phyloP scores from a whole-genome alignment of 1,140 invertebrate species.

The Drosophila paulistorum region DNA sequence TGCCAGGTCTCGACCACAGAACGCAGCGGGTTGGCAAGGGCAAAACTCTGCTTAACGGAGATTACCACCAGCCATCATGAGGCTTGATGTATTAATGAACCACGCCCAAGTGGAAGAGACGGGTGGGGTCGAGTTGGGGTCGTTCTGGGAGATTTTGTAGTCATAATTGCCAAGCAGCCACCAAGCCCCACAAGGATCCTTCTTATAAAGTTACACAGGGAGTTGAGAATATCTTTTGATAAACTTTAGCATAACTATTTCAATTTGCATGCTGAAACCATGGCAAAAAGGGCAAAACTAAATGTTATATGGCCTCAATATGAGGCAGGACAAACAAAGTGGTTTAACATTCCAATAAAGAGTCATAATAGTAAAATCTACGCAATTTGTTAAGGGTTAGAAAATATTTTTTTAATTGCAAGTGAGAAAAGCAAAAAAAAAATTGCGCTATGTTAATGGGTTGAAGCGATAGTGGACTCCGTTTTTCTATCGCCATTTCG shows the following conservation, averaged over 20 bases:
- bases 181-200: neutral
- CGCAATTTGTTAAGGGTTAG: no score
- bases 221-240: neutral
- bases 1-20: neutral
- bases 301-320: neutral
- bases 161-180: neutral
- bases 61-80: neutral
- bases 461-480: no score
- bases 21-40: neutral
- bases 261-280: neutral
- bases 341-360: no score
- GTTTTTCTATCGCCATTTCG: no score
- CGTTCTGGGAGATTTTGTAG: constrained; percentile 3
- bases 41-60: constrained; percentile 2
- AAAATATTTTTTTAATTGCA: no score
- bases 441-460: no score
- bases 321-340: no score
- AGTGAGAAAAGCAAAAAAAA: no score
- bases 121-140: neutral
- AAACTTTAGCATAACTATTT: constrained; percentile 10
- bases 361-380: no score
- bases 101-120: neutral
- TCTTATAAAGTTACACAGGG: neutral
- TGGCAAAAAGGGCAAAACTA: neutral
- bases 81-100: constrained; percentile 12